Base-by-base conservation (phyloP, 2,113 vertebrate species). In the Redunca redunca region DNA sequence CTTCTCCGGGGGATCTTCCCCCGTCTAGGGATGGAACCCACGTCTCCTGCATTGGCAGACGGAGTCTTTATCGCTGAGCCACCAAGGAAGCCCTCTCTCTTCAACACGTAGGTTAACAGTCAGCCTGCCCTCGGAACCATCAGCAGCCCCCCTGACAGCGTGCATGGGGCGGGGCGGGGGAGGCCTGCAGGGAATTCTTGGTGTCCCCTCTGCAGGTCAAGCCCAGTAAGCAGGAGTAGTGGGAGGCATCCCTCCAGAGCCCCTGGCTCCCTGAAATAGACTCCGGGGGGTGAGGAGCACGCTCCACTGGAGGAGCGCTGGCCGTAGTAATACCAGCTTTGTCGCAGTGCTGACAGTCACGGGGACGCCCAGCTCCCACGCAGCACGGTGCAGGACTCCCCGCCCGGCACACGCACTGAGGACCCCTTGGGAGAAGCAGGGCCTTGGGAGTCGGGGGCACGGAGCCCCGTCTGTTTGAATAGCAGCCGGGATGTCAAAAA, bases 381-480 rank as follows among this genome's bases (percentile, higher is more conserved):
- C 4, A 10, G 28, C 10, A 2, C 0, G 0, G 36, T 25, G 25
- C 40, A 26, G 55, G 71, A 4, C 12, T 0, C 28, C 50, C 43
- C 2, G 3, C n/a, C n/a, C 2, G 0, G 4, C 7, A 2, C 74
- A 15, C 1, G 1, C 36, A 0, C 7, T 6, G 30, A 7, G 12
- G 52, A 30, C 25, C 25, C 17, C 64, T 2, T 0, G 50, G 71
- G 43, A 52, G 77, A 50, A 5, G 25, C 30, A 1, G 52, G 48
- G 64, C 13, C 5, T 0, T 11, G 7, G 46, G 36, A 36, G 16
- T 2, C 2, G 0, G 23, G 11, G 7, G 30, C 78, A 1, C 23
- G 0, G 7, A 88, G 58, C 52, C 33, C 0, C 0, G 12, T 11
- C 5, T 30, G 17, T 48, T 1, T 2, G 81, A 15, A 1, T 43